Base-by-base conservation (phyloP, 2,888 invertebrate genomes). In the Cerastis rubricosa region DNA sequence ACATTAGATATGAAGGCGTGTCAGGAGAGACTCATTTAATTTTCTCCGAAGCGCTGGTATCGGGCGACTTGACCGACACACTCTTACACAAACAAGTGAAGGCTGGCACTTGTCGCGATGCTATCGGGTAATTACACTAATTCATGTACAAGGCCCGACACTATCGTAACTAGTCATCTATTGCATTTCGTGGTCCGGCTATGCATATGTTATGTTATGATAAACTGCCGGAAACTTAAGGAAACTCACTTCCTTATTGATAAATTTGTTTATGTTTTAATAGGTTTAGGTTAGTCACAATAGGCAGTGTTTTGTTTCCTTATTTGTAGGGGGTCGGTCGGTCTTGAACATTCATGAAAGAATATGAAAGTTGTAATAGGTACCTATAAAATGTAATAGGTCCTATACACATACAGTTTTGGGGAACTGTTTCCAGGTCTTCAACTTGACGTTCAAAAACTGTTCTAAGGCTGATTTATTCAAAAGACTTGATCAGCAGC, bases 71-170 rank as follows among this genome's bases (percentile, higher is more conserved):
- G 54, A 45, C 54, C 61, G 80, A 84, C 57, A 80, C 51, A 14
- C 66, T 35, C 9, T 1, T 12, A 59, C 14, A 49, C 54, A 43
- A 67, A 51, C 66, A 19, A 51, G 57, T 14, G 69, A 54, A 49
- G 57, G 49, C 29, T 51, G 45, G n/a, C 47, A 22, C 40, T 6
- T 69, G 66, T 71, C 70, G n/a, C 49, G 83, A 83, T 83, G 71
- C 71, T 76, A 87, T 81, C 89, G 63, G 67, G n/a, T 82, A 67
- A 81, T 81, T 72, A 72, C 71, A 51, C 84, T 86, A 83, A 88
- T 85, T 84, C 80, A 61, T 76, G 63, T 66, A 69, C 77, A 83
- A 81, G 65, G 43, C 63, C 0, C 22, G 35, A 67, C 66, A 57
- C 61, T 64, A 83, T 83, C 84, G 51, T 2, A 19, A 11, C 17